A percentile compares a stretch with the other conserved stretches of the same genome.
phyloP scores from a whole-genome alignment of 1,140 invertebrate species.

The Drosophila micromelanica region DNA sequence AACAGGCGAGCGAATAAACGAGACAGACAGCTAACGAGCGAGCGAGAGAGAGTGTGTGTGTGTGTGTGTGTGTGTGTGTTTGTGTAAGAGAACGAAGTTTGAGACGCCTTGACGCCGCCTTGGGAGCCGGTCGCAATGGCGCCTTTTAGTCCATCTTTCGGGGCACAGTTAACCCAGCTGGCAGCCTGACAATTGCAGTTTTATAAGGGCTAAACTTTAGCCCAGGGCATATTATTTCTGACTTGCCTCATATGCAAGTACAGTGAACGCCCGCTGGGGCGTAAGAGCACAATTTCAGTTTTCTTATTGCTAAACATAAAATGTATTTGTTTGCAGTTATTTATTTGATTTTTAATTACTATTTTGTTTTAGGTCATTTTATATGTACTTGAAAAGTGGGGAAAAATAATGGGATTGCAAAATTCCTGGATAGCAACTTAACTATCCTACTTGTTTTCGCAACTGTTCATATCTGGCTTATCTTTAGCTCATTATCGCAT shows the following conservation, averaged over 20 bases:
- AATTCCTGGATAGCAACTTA: too few species aligned
- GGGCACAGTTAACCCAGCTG: constrained; percentile 20
- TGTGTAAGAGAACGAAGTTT: neutral
- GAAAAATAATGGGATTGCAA: too few species aligned
- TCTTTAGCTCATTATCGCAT: constrained; percentile 5
- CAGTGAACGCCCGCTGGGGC: neutral
- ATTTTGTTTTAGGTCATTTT: too few species aligned
- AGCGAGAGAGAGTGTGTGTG: neutral
- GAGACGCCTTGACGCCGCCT: constrained; percentile 37
- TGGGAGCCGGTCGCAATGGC: constrained; percentile 67
- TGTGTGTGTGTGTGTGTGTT: neutral
- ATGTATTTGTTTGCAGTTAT: too few species aligned
- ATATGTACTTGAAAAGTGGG: too few species aligned
- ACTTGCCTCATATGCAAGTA: neutral
- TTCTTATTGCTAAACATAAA: too few species aligned
- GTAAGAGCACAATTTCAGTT: too few species aligned
- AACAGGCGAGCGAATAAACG: neutral
- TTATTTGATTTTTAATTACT: too few species aligned
- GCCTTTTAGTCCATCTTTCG: constrained; percentile 53
- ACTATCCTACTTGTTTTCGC: too few species aligned
- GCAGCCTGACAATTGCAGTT: constrained; percentile 21
- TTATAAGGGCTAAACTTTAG: too few species aligned
- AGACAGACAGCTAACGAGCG: neutral
- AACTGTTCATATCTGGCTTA: too few species aligned
- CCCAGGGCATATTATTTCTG: neutral